Evolutionary conservation across 2,888 invertebrate genomes (phyloP).

Genomic region (Leucania comma): DNA sequence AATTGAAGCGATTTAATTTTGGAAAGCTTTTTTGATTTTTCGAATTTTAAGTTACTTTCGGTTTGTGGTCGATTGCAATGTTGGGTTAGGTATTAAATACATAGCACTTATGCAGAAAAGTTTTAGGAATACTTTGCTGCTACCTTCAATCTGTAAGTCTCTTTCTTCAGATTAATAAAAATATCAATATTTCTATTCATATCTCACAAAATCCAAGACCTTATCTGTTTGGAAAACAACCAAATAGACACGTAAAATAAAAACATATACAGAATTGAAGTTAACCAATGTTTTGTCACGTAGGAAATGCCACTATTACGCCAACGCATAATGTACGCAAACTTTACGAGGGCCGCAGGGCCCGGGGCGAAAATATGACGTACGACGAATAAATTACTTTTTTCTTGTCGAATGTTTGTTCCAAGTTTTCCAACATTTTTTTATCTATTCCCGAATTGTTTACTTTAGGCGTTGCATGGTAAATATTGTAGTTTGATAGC

Average conservation of each 20-base stretch:
- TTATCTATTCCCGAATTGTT: slow-evolving; percentile 73
- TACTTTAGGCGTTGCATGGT: slow-evolving; percentile 63
- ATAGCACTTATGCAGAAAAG: too few relatives aligned
- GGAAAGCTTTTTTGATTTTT: not conserved
- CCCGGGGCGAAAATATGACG: slow-evolving; percentile 72
- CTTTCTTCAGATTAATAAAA: not conserved
- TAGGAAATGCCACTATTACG: slow-evolving; percentile 67
- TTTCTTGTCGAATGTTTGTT: slow-evolving; percentile 73
- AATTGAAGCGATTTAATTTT: not conserved
- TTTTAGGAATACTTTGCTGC: too few relatives aligned
- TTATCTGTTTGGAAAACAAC: not conserved
- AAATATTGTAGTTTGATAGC: slow-evolving; percentile 77
- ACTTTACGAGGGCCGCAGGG: slow-evolving; percentile 68
- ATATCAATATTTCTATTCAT: not conserved
- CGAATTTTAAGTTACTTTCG: not conserved
- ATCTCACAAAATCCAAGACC: not conserved
- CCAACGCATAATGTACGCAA: slow-evolving; percentile 64
- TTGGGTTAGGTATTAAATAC: too few relatives aligned
- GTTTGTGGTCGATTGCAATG: too few relatives aligned
- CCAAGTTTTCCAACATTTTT: slow-evolving; percentile 62
- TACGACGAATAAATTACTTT: slow-evolving; percentile 81
- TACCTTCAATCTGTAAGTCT: not conserved
- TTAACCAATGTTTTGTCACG: slow-evolving; percentile 65
- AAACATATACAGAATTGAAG: slow-evolving; percentile 43
- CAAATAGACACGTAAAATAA: slow-evolving; percentile 30